phyloP scores from a whole-genome alignment of 2,888 invertebrate species.

The Cephus spinipes region DNA sequence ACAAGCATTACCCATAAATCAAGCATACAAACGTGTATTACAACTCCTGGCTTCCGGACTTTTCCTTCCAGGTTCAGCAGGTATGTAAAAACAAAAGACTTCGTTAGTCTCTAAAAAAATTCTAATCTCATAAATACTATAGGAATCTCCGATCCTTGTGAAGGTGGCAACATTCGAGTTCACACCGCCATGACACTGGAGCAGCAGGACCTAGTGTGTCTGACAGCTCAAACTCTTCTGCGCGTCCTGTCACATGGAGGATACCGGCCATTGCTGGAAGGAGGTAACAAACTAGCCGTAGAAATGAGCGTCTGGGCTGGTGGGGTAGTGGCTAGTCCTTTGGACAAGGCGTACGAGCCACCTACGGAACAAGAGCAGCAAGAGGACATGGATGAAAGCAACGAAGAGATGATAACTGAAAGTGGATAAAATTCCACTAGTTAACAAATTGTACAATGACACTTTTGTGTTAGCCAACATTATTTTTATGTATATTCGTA shows the following conservation, averaged over 20 bases:
- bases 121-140: constrained; percentile 16
- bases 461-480: constrained; percentile 14
- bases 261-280: constrained; percentile 87
- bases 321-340: constrained; percentile 89
- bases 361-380: constrained; percentile 78
- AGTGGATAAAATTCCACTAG: constrained; percentile 41
- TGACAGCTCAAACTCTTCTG: constrained; percentile 92
- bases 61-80: constrained; percentile 93
- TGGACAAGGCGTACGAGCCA: constrained; percentile 93
- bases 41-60: constrained; percentile 93
- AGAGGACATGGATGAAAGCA: constrained; percentile 77
- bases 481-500: constrained; percentile 16
- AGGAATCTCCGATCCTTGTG: constrained; percentile 92
- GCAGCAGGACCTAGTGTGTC: constrained; percentile 93
- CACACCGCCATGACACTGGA: constrained; percentile 92
- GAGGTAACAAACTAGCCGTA: constrained; percentile 75
- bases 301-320: constrained; percentile 98
- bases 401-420: constrained; percentile 76
- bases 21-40: constrained; percentile 87
- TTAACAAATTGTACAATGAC: constrained; percentile 10
- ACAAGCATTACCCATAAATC: constrained; percentile 91
- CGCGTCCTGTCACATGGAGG: constrained; percentile 94
- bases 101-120: background rate
- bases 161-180: constrained; percentile 87
- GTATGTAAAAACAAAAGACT: constrained; percentile 53